Evolutionary conservation across 2,888 invertebrate species (phyloP).

Genomic region (Diogma glabrata): DNA sequence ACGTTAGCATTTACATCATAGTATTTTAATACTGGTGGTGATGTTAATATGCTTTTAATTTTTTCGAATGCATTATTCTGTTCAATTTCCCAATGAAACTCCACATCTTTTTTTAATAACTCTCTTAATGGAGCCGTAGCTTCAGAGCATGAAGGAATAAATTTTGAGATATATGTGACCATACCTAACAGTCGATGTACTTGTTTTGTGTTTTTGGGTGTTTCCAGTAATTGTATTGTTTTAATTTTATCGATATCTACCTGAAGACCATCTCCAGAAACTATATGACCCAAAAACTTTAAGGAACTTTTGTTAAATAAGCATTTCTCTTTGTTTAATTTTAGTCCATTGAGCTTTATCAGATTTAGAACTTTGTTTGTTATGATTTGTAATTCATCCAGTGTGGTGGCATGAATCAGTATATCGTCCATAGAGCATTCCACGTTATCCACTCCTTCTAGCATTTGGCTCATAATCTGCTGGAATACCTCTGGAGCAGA

Average conservation of each 20-base stretch:
- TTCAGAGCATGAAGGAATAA: neutral
- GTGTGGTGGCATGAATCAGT: constrained; percentile 17
- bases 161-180: constrained; percentile 10
- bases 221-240: constrained; percentile 13
- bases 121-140: neutral
- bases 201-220: constrained; percentile 13
- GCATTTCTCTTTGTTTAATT: constrained; percentile 22
- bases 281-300: constrained; percentile 18
- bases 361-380: constrained; percentile 17
- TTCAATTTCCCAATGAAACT: neutral
- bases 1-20: neutral
- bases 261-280: constrained; percentile 15
- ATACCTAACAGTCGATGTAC: constrained; percentile 16
- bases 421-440: constrained; percentile 19
- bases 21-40: neutral
- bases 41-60: neutral
- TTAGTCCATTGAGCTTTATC: constrained; percentile 16
- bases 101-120: neutral
- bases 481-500: neutral
- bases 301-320: constrained; percentile 11
- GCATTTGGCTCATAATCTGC: constrained; percentile 7
- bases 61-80: neutral
- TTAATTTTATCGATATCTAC: constrained; percentile 14
- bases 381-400: constrained; percentile 17
- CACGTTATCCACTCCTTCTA: constrained; percentile 16